phyloP scores from a whole-genome alignment of 2,113 vertebrate species.

The Clarias macrocephalus region DNA sequence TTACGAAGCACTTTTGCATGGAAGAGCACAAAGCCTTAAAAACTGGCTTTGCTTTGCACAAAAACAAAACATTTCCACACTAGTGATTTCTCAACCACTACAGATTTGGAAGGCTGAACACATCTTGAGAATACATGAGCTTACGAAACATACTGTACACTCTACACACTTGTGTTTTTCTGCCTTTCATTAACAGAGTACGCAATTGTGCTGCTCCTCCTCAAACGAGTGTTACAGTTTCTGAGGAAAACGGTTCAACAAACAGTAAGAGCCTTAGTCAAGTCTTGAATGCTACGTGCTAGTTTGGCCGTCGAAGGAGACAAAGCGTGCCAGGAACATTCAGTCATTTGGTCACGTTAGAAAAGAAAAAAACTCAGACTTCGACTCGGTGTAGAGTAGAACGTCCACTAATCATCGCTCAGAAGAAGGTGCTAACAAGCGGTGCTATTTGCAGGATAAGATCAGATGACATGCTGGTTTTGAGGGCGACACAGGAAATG shows the following conservation, averaged over 20 bases:
- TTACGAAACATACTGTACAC: background rate
- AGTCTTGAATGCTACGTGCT: slow-evolving; percentile 6
- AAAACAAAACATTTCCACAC: background rate
- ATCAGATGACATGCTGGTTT: background rate
- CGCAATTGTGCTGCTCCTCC: background rate
- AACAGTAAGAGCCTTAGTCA: background rate
- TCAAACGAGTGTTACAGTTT: background rate
- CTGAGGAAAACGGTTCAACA: background rate
- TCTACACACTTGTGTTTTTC: slow-evolving; percentile 16
- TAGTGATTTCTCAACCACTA: too few relatives aligned
- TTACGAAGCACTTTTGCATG: background rate
- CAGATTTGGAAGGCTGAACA: background rate
- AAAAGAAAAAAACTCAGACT: background rate
- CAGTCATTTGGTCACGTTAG: background rate
- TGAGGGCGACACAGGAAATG: background rate
- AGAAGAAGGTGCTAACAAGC: slow-evolving; percentile 14
- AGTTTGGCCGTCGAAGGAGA: background rate
- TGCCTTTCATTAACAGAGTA: background rate
- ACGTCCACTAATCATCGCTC: background rate
- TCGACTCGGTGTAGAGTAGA: slow-evolving; percentile 1
- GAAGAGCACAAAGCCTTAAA: background rate
- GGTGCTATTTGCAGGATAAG: background rate
- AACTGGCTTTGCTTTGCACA: background rate
- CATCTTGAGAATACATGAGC: background rate
- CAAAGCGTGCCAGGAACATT: slow-evolving; percentile 13